Base-by-base conservation (phyloP, 2,888 invertebrate species). In the Julus scanicus region DNA sequence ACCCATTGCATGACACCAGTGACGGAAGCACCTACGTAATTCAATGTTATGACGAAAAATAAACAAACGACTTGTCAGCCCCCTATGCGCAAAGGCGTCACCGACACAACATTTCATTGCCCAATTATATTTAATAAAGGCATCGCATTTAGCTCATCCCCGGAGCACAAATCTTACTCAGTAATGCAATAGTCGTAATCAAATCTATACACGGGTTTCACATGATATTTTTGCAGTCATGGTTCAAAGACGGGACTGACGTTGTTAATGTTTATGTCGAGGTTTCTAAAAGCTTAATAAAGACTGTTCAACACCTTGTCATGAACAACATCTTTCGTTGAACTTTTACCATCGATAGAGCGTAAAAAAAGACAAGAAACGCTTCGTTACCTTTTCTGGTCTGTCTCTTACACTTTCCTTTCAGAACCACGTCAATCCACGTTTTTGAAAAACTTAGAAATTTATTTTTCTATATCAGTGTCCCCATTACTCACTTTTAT, bases 71-170 rank as follows among this genome's bases (percentile, higher is more conserved):
- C 71, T 71, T 29, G 71, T 71, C 71, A 11, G 8, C 29, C 71
- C 8, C 71, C 29, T 71, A 29, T 29, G 71, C 29, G 20, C 71
- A 20, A 29, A 71, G 71, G 71, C 71, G 71, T 71, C 71, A 71
- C 71, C 71, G 9, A 11, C 29, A 20, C 9, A 71, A 71, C 20
- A 29, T 71, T 71, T 71, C 71, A 71, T 71, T 20, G 71, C 71
- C 71, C 71, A 71, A 71, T 71, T 71, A 71, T 71, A 29, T 71
- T 71, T 71, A 29, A 71, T 71, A 71, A 71, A 29, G 71, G 71
- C 71, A 11, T 71, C 20, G 71, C 71, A 20, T 71, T 71, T 71
- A 57, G 57, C 17, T 15, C 57, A 53, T 15, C 53, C 71, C 71
- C 11, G 11, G 71, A 63, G 71, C 71, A 29, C 20, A 71, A 71